Conservation (phyloP, 2,113 vertebrate genomes). For the Perccottus glenii region DNA sequence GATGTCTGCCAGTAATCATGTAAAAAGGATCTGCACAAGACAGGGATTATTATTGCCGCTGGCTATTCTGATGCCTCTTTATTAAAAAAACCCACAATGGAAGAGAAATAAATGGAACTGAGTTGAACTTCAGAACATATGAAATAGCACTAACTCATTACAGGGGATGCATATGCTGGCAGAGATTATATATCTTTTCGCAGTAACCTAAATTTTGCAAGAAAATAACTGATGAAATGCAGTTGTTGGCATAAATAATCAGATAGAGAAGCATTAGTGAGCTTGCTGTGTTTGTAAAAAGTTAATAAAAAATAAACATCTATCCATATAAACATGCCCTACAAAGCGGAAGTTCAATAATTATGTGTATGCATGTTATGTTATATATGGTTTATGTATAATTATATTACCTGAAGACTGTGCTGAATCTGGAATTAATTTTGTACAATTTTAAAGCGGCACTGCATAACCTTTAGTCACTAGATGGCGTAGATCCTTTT, state of each 20-base stretch:
- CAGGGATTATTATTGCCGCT: constrained; percentile 43
- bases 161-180: constrained; percentile 7
- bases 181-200: constrained; percentile 5
- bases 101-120: constrained; percentile 11
- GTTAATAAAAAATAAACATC: too few species aligned
- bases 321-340: too few species aligned
- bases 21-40: constrained; percentile 54
- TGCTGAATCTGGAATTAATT: too few species aligned
- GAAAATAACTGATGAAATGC: neutral
- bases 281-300: too few species aligned
- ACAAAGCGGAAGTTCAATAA: too few species aligned
- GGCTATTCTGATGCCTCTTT: constrained; percentile 27
- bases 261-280: too few species aligned
- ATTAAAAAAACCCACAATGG: constrained; percentile 17
- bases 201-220: neutral
- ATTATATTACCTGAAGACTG: too few species aligned
- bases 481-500: too few species aligned
- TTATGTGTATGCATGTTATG: too few species aligned
- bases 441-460: too few species aligned
- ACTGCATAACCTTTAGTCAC: too few species aligned
- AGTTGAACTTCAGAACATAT: constrained; percentile 2
- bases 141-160: constrained; percentile 33
- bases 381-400: too few species aligned
- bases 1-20: constrained; percentile 50
- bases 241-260: neutral